Evolutionary conservation across 2,797 vertebrate genomes (phyloP).

Genomic region (Betta splendens): DNA sequence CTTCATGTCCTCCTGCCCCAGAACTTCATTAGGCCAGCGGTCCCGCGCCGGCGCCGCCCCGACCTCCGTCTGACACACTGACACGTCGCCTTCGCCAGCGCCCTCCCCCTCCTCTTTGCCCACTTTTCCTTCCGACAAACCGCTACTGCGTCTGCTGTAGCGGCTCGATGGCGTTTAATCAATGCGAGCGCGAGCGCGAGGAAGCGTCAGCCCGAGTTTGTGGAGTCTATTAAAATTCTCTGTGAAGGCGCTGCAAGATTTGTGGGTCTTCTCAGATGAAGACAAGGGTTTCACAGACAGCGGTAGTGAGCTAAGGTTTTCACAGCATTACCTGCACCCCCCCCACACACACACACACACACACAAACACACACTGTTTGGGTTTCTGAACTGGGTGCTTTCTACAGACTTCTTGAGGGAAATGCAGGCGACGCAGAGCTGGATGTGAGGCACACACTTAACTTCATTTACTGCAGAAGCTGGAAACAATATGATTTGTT

Average conservation of each 20-base stretch:
- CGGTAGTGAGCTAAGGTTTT: constrained; percentile 29
- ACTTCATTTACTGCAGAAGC: too few species aligned
- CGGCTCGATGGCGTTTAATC: constrained; percentile 57
- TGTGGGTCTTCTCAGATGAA: constrained; percentile 3
- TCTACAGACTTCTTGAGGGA: constrained; percentile 53
- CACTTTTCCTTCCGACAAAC: constrained; percentile 37
- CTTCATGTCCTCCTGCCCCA: constrained; percentile 41
- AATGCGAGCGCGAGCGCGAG: constrained; percentile 43
- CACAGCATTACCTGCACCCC: constrained; percentile 19
- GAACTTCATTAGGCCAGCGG: constrained; percentile 66
- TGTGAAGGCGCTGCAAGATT: constrained; percentile 24
- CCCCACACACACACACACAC: constrained; percentile 31
- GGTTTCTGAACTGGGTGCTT: constrained; percentile 39
- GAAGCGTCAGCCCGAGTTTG: constrained; percentile 69
- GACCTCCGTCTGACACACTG: constrained; percentile 23
- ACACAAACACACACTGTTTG: constrained; percentile 42
- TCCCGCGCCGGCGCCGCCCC: constrained; percentile 26
- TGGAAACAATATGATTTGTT: too few species aligned
- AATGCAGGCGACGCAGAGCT: constrained; percentile 20
- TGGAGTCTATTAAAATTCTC: constrained; percentile 64
- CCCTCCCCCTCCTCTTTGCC: constrained; percentile 26
- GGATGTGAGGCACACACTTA: too few species aligned
- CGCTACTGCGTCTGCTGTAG: constrained; percentile 47
- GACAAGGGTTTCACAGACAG: constrained; percentile 18
- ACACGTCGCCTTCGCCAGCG: neutral